These are phyloP conservation scores for Pogonus chalceus DNA, from an alignment of 1,140 invertebrate species.

Conservation along the genomic window DNA sequence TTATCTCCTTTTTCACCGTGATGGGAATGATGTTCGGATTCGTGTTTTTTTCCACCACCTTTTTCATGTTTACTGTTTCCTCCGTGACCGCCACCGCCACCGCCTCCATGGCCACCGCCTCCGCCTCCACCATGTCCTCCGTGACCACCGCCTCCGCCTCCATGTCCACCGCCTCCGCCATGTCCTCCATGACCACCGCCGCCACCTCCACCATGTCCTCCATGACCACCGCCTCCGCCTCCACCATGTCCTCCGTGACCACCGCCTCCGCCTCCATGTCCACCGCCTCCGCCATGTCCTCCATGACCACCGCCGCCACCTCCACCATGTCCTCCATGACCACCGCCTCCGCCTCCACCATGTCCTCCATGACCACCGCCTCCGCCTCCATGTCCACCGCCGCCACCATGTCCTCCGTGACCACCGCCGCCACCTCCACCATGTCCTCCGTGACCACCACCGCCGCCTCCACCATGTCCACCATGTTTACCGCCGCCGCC, in stretches of 20 bases:
- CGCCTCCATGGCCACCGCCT: not conserved
- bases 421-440: conserved; percentile 5
- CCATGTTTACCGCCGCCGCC: not conserved
- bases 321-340: conserved; percentile 1
- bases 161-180: not conserved
- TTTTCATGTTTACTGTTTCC: conserved; percentile 31
- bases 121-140: conserved; percentile 9
- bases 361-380: conserved; percentile 7
- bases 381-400: conserved; percentile 5
- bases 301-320: not conserved
- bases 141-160: not conserved
- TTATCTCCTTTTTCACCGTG: conserved; percentile 47
- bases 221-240: not conserved
- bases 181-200: not conserved
- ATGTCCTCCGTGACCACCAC: not conserved
- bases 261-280: not conserved
- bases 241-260: not conserved
- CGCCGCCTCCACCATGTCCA: not conserved
- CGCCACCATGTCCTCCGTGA: not conserved
- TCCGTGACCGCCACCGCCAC: conserved; percentile 9
- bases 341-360: conserved; percentile 6
- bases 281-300: not conserved
- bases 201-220: not conserved
- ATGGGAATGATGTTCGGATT: conserved; percentile 43
- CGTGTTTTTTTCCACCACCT: conserved; percentile 40